Base-by-base conservation (phyloP, 2,888 invertebrate genomes). In the Pristionchus maxplancki region DNA sequence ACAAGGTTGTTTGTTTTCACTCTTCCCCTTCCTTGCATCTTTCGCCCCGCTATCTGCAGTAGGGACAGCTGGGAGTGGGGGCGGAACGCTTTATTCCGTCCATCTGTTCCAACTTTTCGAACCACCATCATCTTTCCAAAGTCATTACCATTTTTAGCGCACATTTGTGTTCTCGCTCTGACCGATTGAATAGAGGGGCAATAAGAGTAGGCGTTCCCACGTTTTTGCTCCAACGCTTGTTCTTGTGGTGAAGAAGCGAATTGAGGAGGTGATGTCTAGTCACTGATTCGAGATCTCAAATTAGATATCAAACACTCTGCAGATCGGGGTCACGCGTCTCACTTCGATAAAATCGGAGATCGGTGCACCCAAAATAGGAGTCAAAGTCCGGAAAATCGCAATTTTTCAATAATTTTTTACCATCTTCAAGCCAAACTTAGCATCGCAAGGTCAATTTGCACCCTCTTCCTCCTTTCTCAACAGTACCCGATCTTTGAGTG, bases 1-100 rank as follows among this genome's bases (percentile, higher is more conserved):
- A 78, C 48, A 48, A 9, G n/a, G 78, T 78, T 78, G 24, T 40
- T 78, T 78, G 78, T 78, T 78, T 44, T 24, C 78, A n/a, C n/a
- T 44, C 44, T 15, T 15, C 78, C 34, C 78, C 2, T 20, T 71
- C 24, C 71, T 71, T 71, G 37, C 71, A 71, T 48, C n/a, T 5
- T 78, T 58, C n/a, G n/a, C n/a, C 24, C 58, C 48, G n/a, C 78
- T 78, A 78, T 44, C 78, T 40, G 20, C 78, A 44, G 78, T 78
- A 78, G 78, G n/a, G 28, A 44, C 78, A 78, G 78, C 78, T 78
- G 78, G 15, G 20, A 15, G 71, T 6, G 78, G n/a, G n/a, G n/a
- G 78, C 44, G 78, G 78, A 78, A 78, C 78, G 20, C n/a, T 78
- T 78, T 44, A 74, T 74, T 74, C 34, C 13, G 2, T 13, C 34